These are phyloP conservation scores for Amblyjoppa fuscipennis DNA, from an alignment of 2,888 invertebrate genomes.

Conservation along the genomic window DNA sequence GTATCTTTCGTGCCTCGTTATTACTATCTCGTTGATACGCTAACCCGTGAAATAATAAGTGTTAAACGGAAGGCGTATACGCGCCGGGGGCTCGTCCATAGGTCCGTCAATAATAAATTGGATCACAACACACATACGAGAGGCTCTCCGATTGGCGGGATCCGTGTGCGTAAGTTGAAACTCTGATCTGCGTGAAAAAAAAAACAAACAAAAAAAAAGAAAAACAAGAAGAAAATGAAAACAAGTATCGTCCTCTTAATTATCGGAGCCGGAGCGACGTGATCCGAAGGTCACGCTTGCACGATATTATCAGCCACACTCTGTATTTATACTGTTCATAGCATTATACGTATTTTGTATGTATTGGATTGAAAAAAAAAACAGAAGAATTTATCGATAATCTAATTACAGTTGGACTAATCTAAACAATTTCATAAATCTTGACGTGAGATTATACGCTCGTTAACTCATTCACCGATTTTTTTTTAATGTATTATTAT, in stretches of 20 bases:
- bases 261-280: slow-evolving; percentile 7
- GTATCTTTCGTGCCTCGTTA: slow-evolving; percentile 9
- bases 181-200: slow-evolving; percentile 41
- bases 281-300: slow-evolving; percentile 51
- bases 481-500: neutral
- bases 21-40: slow-evolving; percentile 7
- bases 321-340: slow-evolving; percentile 30
- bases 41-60: slow-evolving; percentile 23
- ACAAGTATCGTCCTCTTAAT: slow-evolving; percentile 14
- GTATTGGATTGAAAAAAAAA: neutral
- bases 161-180: slow-evolving; percentile 61
- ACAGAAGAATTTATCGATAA: slow-evolving; percentile 14
- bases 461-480: neutral
- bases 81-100: slow-evolving; percentile 54
- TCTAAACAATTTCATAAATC: slow-evolving; percentile 21
- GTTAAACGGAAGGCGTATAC: slow-evolving; percentile 11
- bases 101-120: slow-evolving; percentile 37
- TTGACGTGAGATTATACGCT: neutral
- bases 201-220: neutral
- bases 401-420: slow-evolving; percentile 45
- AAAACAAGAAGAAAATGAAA: slow-evolving; percentile 1
- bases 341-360: slow-evolving; percentile 27
- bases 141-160: slow-evolving; percentile 51
- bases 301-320: slow-evolving; percentile 38
- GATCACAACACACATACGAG: slow-evolving; percentile 23